Conservation (phyloP, 2,797 vertebrate species). For the Myotis findleyi region DNA sequence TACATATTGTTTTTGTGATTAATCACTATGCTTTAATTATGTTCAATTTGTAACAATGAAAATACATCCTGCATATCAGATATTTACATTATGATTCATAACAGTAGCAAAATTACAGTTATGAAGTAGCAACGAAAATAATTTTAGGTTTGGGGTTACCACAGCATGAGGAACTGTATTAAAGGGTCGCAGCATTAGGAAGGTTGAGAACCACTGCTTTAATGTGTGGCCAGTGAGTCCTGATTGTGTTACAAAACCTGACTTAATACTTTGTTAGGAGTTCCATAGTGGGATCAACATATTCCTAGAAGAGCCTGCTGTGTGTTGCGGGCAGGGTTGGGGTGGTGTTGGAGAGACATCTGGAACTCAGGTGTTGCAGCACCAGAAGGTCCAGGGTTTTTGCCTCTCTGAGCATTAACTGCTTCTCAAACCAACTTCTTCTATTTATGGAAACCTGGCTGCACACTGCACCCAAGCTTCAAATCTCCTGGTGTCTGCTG, state of each 20-base stretch:
- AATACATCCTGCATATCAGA: too few species aligned
- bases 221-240: neutral
- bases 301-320: neutral
- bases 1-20: too few species aligned
- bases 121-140: too few species aligned
- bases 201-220: neutral
- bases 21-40: too few species aligned
- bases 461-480: neutral
- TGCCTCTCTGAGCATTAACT: neutral
- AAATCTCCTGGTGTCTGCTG: neutral
- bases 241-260: neutral
- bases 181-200: too few species aligned
- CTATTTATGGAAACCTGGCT: neutral
- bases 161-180: too few species aligned
- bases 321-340: neutral
- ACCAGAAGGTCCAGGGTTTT: neutral
- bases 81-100: too few species aligned
- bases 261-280: neutral
- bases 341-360: neutral
- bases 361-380: neutral
- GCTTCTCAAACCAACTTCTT: neutral
- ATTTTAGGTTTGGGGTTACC: too few species aligned
- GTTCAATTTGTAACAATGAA: too few species aligned
- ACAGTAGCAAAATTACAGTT: too few species aligned
- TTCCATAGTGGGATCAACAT: neutral